These are phyloP conservation scores for Homarus americanus DNA, from an alignment of 1,140 invertebrate species.

Conservation along the genomic window DNA sequence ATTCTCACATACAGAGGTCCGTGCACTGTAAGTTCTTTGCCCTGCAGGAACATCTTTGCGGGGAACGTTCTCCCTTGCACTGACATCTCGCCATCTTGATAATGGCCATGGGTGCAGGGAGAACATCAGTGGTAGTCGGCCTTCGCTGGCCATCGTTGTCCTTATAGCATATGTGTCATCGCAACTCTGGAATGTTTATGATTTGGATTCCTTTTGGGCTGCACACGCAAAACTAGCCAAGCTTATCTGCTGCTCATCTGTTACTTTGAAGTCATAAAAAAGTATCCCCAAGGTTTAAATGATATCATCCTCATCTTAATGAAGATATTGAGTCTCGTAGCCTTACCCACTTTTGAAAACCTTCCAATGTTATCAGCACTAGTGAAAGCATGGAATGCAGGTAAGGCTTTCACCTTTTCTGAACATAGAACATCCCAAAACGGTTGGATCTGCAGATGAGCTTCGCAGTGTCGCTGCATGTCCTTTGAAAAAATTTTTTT, in stretches of 20 bases:
- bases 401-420: constrained; percentile 37
- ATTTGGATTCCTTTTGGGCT: neutral
- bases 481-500: too few species aligned
- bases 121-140: constrained; percentile 10
- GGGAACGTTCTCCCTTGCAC: constrained; percentile 4
- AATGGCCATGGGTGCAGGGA: constrained; percentile 10
- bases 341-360: neutral
- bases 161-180: constrained; percentile 13
- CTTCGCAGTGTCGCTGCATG: constrained; percentile 27
- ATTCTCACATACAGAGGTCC: constrained; percentile 25
- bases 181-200: neutral
- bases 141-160: neutral
- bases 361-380: constrained; percentile 42
- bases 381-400: too few species aligned
- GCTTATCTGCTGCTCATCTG: neutral
- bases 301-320: neutral
- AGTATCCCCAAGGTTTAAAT: neutral
- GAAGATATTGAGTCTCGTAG: neutral
- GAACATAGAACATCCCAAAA: constrained; percentile 7
- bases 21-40: constrained; percentile 15
- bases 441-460: constrained; percentile 17
- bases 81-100: constrained; percentile 35
- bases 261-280: neutral
- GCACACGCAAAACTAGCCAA: constrained; percentile 1
- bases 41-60: constrained; percentile 21